A percentile compares a stretch with the other conserved stretches of the same genome.
Evolutionary conservation across 2,797 vertebrate genomes (phyloP).

Genomic region (Sebastes itinus): DNA sequence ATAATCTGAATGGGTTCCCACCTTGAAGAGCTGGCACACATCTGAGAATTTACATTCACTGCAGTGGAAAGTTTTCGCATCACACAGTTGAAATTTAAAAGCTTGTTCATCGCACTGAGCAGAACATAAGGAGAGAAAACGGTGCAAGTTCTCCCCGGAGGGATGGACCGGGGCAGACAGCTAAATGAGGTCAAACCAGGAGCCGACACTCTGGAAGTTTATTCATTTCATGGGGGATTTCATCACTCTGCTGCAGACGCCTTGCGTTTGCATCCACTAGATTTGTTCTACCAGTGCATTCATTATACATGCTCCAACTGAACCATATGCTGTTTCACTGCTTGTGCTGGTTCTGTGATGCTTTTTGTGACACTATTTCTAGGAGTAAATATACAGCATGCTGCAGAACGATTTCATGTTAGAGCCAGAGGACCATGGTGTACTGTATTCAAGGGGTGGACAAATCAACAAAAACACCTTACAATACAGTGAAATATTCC

Average conservation of each 20-base stretch:
- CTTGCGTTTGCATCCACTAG: not conserved
- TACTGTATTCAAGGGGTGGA: not conserved
- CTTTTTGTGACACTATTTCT: not conserved
- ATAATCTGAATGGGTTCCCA: slow-evolving; percentile 4
- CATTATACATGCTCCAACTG: slow-evolving; percentile 8
- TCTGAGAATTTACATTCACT: slow-evolving; percentile 30
- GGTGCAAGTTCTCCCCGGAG: not conserved
- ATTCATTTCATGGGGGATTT: slow-evolving; percentile 36
- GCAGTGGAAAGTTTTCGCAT: slow-evolving; percentile 30
- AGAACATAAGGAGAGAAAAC: slow-evolving; percentile 21
- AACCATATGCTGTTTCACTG: not conserved
- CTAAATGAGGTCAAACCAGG: slow-evolving; percentile 53
- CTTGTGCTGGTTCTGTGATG: not conserved
- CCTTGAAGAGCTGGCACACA: not conserved
- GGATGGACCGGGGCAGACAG: slow-evolving; percentile 11
- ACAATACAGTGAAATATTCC: not conserved
- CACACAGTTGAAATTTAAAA: slow-evolving; percentile 26
- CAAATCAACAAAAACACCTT: not conserved
- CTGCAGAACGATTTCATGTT: not conserved
- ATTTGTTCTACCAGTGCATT: slow-evolving; percentile 7
- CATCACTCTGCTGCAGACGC: slow-evolving; percentile 7
- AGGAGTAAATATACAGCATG: not conserved
- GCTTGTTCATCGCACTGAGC: slow-evolving; percentile 17
- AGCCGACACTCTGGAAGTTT: slow-evolving; percentile 4
- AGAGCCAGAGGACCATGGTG: not conserved